Base-by-base conservation (phyloP, 2,888 invertebrate species). In the Drosophila yooni region DNA sequence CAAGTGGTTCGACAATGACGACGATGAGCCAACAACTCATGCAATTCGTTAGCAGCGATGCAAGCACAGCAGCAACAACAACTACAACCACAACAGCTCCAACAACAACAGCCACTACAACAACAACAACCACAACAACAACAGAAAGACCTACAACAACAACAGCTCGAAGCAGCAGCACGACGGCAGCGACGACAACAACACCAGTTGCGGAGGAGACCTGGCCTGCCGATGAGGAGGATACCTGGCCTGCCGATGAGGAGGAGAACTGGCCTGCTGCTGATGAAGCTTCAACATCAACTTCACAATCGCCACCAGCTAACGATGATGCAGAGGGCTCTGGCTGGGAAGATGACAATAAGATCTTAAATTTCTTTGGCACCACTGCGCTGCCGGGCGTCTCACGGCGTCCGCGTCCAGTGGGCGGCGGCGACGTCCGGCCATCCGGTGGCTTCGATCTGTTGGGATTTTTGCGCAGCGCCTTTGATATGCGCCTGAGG, bases 261-360 rank as follows among this genome's bases (percentile, higher is more conserved):
- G 46, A 46, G 7, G 66, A 70, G 3, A 53, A 71, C 36, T 70
- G 65, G 8, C 48, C 79, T 11, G 58, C 78, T 2, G 71, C 71
- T 25, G 62, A 69, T 3, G 62, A 68, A 4, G 46, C 83, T 2
- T 58, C 83, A 0, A 53, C 82, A n/a, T 67, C 88, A 6, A 34
- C 88, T 7, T 74, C 86, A 2, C 18, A 57, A 2, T 50, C 69
- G 3, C 13, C 70, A 5, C 40, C 58, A 21, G 74, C 76, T 5
- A 91, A 73, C 54, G 94, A 94, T 51, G 91, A 92, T 31, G 91
- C 93, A 31, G 95, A 95, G 82, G 95, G 95, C 0, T 95, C 95
- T 0, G 95, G 95, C 0, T 94, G 93, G 1, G 94, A 64, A 3
- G 88, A 70, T 18, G 62, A 74, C n/a, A 71, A 77, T 43, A 76